Conservation (phyloP, 2,797 vertebrate species). For the Sebastes trivittatus region DNA sequence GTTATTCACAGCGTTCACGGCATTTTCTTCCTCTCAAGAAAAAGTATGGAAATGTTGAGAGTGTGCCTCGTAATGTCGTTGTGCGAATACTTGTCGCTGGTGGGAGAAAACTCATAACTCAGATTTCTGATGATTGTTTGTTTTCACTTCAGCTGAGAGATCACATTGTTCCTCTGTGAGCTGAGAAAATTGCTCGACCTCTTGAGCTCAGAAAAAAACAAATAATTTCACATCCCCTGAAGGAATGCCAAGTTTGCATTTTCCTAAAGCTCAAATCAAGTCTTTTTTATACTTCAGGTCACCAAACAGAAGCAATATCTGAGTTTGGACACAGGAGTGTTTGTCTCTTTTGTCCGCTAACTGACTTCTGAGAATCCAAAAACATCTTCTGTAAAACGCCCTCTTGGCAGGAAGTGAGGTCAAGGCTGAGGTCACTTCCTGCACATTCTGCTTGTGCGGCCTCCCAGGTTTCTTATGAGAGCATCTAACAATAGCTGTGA, state of each 20-base stretch:
- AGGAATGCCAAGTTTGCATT: constrained; percentile 18
- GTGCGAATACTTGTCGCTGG: neutral
- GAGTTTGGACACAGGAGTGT: neutral
- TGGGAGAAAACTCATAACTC: constrained; percentile 39
- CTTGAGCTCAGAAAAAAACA: neutral
- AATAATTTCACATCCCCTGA: neutral
- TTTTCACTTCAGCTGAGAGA: constrained; percentile 21
- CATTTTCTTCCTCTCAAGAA: neutral
- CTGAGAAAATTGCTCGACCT: constrained; percentile 11
- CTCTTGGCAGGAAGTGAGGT: constrained; percentile 57
- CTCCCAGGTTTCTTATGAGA: constrained; percentile 7
- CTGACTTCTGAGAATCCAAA: neutral
- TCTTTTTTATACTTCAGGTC: neutral
- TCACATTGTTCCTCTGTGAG: constrained; percentile 10
- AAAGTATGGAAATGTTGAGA: neutral
- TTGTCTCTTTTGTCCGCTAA: neutral
- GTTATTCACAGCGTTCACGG: constrained; percentile 8
- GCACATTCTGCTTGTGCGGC: constrained; percentile 33
- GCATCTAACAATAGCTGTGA: constrained; percentile 56
- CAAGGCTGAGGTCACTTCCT: constrained; percentile 68
- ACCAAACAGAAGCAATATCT: neutral
- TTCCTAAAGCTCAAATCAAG: neutral
- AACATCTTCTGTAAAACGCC: constrained; percentile 11
- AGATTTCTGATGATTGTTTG: constrained; percentile 31
- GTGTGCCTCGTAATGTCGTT: neutral